phyloP scores from a whole-genome alignment of 1,140 invertebrate species.

The Penaeus chinensis region DNA sequence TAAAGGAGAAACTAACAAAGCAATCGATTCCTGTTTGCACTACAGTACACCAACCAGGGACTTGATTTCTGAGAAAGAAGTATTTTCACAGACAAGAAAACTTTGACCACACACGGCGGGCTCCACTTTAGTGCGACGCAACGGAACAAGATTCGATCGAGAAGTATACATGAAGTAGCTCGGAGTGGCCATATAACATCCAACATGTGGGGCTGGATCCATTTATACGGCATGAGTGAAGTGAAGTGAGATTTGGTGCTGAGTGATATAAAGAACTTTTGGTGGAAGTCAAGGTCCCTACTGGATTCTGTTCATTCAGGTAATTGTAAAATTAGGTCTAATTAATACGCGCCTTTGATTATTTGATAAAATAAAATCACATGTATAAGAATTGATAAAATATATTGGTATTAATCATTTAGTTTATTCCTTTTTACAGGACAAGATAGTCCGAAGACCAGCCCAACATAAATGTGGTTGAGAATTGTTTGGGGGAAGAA shows the following conservation, averaged over 20 bases:
- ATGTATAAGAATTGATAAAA: too few species aligned
- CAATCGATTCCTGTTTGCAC: too few species aligned
- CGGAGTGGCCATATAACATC: background rate
- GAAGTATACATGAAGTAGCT: background rate
- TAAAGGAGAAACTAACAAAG: too few species aligned
- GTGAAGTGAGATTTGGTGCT: background rate
- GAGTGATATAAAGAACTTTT: background rate
- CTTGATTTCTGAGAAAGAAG: too few species aligned
- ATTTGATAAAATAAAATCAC: too few species aligned
- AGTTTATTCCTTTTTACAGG: too few species aligned
- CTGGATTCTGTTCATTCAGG: background rate
- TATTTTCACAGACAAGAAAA: background rate
- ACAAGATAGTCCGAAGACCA: too few species aligned
- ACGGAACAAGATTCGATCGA: background rate
- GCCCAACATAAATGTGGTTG: too few species aligned
- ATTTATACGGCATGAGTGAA: constrained; percentile 6
- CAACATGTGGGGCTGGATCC: background rate
- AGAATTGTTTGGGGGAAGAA: too few species aligned
- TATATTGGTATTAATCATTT: too few species aligned
- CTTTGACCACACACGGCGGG: background rate
- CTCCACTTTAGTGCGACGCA: background rate
- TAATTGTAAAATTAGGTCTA: background rate
- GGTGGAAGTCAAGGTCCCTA: background rate
- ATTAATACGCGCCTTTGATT: too few species aligned
- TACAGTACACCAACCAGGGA: too few species aligned